phyloP scores from a whole-genome alignment of 2,888 invertebrate genomes.

The Trichacis sp. region DNA sequence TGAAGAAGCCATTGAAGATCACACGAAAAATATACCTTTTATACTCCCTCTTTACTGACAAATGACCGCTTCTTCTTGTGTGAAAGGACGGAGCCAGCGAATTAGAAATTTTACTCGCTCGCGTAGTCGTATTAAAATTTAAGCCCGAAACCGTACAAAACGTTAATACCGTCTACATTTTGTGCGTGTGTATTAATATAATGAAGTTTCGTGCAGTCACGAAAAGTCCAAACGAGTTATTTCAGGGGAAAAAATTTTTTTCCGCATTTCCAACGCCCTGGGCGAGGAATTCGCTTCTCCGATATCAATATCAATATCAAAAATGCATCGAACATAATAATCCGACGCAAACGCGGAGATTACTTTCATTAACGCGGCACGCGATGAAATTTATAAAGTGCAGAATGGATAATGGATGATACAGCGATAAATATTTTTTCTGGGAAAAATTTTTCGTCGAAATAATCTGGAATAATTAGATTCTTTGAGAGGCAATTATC shows the following conservation, averaged over 20 bases:
- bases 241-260: too few relatives aligned
- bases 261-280: too few relatives aligned
- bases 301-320: neutral
- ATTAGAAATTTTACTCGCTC: constrained; percentile 69
- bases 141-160: constrained; percentile 69
- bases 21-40: constrained; percentile 66
- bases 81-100: constrained; percentile 56
- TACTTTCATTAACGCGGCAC: neutral
- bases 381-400: too few relatives aligned
- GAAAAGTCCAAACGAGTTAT: neutral
- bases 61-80: constrained; percentile 39
- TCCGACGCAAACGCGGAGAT: neutral
- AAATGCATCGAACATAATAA: neutral
- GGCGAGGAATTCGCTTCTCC: neutral
- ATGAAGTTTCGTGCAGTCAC: constrained; percentile 40
- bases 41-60: constrained; percentile 39
- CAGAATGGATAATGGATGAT: neutral
- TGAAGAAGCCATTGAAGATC: constrained; percentile 67
- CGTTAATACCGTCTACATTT: constrained; percentile 65
- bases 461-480: constrained; percentile 54
- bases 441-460: too few relatives aligned
- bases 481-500: constrained; percentile 68
- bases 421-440: neutral
- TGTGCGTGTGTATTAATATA: constrained; percentile 67
- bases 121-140: constrained; percentile 69